Base-by-base conservation (phyloP, 2,888 invertebrate genomes). In the Neocrepidodera transversa region DNA sequence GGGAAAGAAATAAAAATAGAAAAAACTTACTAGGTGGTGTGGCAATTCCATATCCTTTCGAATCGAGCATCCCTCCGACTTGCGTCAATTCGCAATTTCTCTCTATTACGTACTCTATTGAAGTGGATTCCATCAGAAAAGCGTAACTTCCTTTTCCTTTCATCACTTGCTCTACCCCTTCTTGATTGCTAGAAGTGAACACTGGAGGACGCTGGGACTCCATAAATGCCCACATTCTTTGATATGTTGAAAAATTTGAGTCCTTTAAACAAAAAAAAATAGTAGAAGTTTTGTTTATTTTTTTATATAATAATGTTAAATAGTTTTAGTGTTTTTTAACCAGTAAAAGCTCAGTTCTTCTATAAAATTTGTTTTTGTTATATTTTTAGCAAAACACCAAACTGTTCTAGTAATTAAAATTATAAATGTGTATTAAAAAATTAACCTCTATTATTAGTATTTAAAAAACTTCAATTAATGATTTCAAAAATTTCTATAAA, bases 171-270 rank as follows among this genome's bases (percentile, higher is more conserved):
- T 94, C 92, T 2, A 97, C 94, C 0, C 97, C 98, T 75, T 95
- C 95, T 14, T 87, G 86, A 76, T 95, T 97, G 69, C 87, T 90
- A 42, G 86, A 84, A 0, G 92, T 90, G 76, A 97, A 95, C 0
- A 97, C 94, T 0, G 90, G 86, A 0, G 97, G 95, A 40, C 91
- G 85, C 3, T 93, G 89, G 0, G 92, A 91, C 70, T 88, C 89
- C 97, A 97, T 98, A 71, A 92, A 91, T 0, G 92, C 89, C 93
- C 95, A 97, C 95, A 98, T 97, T 32, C 92, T 85, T 79, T 94
- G 91, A 80, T 97, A 97, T 6, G 93, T 93, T 0, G 93, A 90
- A 71, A 95, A 92, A 80, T 95, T 95, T 0, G 97, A 96, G 73
- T 95, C 95, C 92, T 95, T 72, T 56, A 51, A 52, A 14, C 38